Evolutionary conservation across 2,888 invertebrate genomes (phyloP).

Genomic region (Syrista parreyssii): DNA sequence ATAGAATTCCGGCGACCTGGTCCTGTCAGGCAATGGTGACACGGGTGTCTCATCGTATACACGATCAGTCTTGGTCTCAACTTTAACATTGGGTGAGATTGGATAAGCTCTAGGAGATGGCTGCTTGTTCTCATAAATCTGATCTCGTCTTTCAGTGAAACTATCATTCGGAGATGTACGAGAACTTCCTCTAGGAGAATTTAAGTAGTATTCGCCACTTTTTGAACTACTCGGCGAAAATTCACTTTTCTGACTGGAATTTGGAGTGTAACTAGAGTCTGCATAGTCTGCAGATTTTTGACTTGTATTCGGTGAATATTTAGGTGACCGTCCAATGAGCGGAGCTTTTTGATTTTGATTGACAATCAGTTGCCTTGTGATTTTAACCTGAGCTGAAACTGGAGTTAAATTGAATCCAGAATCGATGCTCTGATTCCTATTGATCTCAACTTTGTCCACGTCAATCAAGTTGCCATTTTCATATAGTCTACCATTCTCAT

Average conservation of each 20-base stretch:
- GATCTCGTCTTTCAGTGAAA: constrained; percentile 36
- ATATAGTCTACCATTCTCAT: constrained; percentile 31
- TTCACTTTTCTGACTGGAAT: constrained; percentile 60
- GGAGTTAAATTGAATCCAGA: constrained; percentile 48
- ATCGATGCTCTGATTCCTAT: constrained; percentile 39
- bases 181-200: constrained; percentile 45
- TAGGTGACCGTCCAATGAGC: constrained; percentile 42
- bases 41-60: constrained; percentile 48
- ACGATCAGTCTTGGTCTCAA: constrained; percentile 41
- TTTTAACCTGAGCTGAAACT: constrained; percentile 53
- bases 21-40: constrained; percentile 8
- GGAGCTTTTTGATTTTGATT: constrained; percentile 46
- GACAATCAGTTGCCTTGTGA: constrained; percentile 47
- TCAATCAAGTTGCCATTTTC: constrained; percentile 32
- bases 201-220: constrained; percentile 59
- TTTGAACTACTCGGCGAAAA: constrained; percentile 60
- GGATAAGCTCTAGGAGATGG: constrained; percentile 30
- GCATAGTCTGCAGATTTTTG: constrained; percentile 59
- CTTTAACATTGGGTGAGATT: constrained; percentile 37
- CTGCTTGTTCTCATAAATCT: constrained; percentile 42
- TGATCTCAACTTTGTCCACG: constrained; percentile 28
- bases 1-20: constrained; percentile 25
- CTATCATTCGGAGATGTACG: constrained; percentile 43
- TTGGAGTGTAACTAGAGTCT: constrained; percentile 59
- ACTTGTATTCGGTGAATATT: constrained; percentile 58